Evolutionary conservation across 2,113 vertebrate species (phyloP), one percentile per base, ranked within the genome.

Genomic region (Tyrannus savana): DNA sequence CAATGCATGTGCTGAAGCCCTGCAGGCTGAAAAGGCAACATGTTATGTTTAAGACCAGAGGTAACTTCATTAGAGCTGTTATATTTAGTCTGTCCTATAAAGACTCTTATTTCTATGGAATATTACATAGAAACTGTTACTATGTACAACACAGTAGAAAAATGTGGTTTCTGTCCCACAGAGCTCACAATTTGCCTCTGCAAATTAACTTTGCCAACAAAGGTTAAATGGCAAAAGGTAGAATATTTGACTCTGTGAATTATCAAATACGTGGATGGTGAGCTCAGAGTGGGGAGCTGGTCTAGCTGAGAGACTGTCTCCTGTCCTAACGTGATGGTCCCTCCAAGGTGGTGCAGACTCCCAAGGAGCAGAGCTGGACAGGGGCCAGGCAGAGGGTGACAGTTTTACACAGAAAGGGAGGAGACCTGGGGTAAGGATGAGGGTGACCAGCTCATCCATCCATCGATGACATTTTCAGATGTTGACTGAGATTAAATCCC

Each of bases 121-220:
- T 96, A 95, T 90, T 95, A 88, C 93, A 95, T 96, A 84, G 95
- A 96, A 90, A 94, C 95, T 68, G 95, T 96, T 96, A 95, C 93
- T 94, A 94, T 95, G 93, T 94, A 92, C 92, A 80, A 71, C 79
- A 88, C 42, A 41, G 44, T 35, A 89, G 90, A 96, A 95, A 96
- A 93, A 95, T 81, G 73, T 75, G 64, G 12, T 90, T 93, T 93
- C 88, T 92, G 79, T 94, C 95, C 90, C 80, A 88, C 85, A 67
- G 93, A 92, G 90, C 86, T 96, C 90, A 60, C 88, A 94, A 84
- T 68, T 85, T 90, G 87, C 90, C 58, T 88, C 90, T 93, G 87
- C 80, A 96, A 95, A 88, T 93, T 89, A 95, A 92, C 85, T 90
- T 37, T 56, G 31, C 49, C 14, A 5, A 30, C 52, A 90, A 88